Percentiles rank a stretch among this genome's conserved stretches.
These are phyloP conservation scores for Limnodromus scolopaceus DNA, from an alignment of 2,797 vertebrate genomes.

Conservation along the genomic window DNA sequence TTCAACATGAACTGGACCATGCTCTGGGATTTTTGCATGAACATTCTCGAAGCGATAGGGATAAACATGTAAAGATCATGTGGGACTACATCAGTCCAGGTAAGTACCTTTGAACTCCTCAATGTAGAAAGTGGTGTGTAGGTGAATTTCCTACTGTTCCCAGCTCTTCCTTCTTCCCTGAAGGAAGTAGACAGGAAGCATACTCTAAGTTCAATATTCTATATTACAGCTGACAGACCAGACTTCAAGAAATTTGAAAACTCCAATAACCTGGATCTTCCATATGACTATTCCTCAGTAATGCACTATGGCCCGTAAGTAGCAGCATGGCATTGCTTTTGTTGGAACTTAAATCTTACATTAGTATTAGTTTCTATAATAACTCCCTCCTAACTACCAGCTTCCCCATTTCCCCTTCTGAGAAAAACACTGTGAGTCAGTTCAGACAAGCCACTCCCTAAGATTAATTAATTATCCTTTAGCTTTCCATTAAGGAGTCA, in stretches of 20 bases:
- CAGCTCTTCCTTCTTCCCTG: neutral
- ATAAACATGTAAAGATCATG: slow-evolving; percentile 84
- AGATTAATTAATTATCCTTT: neutral
- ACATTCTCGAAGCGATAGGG: slow-evolving; percentile 88
- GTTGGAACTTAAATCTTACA: neutral
- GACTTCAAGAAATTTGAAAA: slow-evolving; percentile 84
- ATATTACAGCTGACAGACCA: slow-evolving; percentile 70
- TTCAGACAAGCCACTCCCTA: neutral
- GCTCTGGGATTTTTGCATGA: slow-evolving; percentile 90
- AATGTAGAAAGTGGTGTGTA: neutral
- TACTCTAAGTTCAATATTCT: neutral
- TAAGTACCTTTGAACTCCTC: neutral
- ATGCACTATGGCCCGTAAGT: slow-evolving; percentile 91
- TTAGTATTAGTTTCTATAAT: neutral
- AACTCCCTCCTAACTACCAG: neutral
- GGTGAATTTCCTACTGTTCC: neutral
- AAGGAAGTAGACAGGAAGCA: neutral
- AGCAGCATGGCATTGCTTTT: neutral
- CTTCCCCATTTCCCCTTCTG: neutral
- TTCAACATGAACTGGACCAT: slow-evolving; percentile 87
- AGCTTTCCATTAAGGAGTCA: neutral
- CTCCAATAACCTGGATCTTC: slow-evolving; percentile 86
- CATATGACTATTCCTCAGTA: slow-evolving; percentile 88
- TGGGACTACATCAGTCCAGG: slow-evolving; percentile 83
- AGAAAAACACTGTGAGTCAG: neutral